Evolutionary conservation across 1,140 invertebrate species (phyloP).

Genomic region (Drosophila equinoxialis): DNA sequence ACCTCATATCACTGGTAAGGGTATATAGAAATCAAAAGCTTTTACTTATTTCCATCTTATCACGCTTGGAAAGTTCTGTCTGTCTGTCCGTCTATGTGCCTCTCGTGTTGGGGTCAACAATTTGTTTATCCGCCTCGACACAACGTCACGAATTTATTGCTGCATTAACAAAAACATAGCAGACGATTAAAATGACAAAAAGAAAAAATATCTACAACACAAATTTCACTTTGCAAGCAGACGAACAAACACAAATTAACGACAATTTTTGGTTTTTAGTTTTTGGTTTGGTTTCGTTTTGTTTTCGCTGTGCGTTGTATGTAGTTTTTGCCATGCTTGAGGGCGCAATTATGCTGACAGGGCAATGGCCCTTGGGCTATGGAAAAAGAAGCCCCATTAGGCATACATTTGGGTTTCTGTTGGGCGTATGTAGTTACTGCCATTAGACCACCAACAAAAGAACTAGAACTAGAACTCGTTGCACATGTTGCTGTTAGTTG

Average conservation of each 20-base stretch:
- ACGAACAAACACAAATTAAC: constrained; percentile 55
- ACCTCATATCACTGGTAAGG: background rate
- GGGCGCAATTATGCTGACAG: constrained; percentile 73
- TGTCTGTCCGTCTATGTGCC: background rate
- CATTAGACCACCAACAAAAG: constrained; percentile 38
- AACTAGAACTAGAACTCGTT: constrained; percentile 5
- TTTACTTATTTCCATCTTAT: constrained; percentile 49
- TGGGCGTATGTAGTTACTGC: constrained; percentile 19
- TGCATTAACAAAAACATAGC: constrained; percentile 68
- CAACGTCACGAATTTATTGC: constrained; percentile 73
- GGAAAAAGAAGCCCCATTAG: constrained; percentile 66
- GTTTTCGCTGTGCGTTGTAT: background rate
- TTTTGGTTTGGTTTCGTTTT: constrained; percentile 45
- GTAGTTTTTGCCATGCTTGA: constrained; percentile 49
- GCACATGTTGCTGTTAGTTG: constrained; percentile 34
- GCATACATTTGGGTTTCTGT: constrained; percentile 55
- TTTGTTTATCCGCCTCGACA: constrained; percentile 42
- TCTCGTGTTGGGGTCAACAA: constrained; percentile 65
- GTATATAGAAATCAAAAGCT: constrained; percentile 19
- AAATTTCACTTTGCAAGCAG: constrained; percentile 68
- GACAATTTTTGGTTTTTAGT: constrained; percentile 66
- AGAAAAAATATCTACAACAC: constrained; percentile 27
- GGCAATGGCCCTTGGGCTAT: constrained; percentile 45
- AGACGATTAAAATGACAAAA: constrained; percentile 26
- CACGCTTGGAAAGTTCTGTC: constrained; percentile 73